Evolutionary conservation across 2,888 invertebrate genomes (phyloP).

Genomic region (Leptinotarsa tumamoca): DNA sequence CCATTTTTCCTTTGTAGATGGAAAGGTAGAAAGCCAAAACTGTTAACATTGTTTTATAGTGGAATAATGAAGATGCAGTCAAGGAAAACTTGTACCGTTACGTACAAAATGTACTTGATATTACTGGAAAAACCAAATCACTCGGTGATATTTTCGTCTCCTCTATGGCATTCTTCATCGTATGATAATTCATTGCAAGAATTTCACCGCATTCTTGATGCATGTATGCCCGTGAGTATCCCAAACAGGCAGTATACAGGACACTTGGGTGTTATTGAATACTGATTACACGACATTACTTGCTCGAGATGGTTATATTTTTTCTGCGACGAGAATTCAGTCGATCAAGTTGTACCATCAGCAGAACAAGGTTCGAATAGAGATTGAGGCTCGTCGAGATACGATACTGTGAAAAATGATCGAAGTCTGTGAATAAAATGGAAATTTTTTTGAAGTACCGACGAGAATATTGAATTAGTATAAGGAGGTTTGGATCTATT

Average conservation of each 20-base stretch:
- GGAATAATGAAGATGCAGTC: too few relatives aligned
- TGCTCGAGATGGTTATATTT: constrained; percentile 13
- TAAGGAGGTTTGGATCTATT: too few relatives aligned
- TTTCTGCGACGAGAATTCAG: not conserved
- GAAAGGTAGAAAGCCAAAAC: too few relatives aligned
- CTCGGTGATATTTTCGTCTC: not conserved
- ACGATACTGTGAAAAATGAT: not conserved
- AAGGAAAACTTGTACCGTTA: too few relatives aligned
- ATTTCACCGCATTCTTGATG: constrained; percentile 12
- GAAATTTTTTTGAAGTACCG: too few relatives aligned
- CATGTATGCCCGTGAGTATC: constrained; percentile 3
- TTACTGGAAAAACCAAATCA: too few relatives aligned
- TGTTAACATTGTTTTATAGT: too few relatives aligned
- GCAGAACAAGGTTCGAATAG: constrained; percentile 9
- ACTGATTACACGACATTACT: constrained; percentile 10
- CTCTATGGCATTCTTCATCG: not conserved
- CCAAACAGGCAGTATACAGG: constrained; percentile 4
- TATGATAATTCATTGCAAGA: not conserved
- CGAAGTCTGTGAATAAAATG: too few relatives aligned
- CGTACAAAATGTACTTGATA: too few relatives aligned
- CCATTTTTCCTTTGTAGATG: too few relatives aligned
- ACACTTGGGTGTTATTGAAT: constrained; percentile 20
- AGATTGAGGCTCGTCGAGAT: not conserved
- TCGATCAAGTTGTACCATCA: constrained; percentile 9
- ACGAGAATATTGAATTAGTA: too few relatives aligned